A percentile compares a stretch with the other conserved stretches of the same genome.
Conservation (phyloP, 1,140 invertebrate species). For the Triops longicaudatus region DNA sequence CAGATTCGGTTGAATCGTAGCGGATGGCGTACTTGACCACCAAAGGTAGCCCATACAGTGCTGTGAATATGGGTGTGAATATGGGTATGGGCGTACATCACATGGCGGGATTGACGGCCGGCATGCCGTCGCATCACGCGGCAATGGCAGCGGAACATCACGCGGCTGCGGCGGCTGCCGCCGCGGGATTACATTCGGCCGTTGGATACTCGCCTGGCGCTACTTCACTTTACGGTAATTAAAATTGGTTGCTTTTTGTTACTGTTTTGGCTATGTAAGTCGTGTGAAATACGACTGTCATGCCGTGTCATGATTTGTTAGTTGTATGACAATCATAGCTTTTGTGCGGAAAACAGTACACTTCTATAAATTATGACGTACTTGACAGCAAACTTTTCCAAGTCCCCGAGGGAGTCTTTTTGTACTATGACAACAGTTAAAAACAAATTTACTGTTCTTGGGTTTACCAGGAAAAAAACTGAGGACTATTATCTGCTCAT, state of each 20-base stretch:
- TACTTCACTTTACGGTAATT: conserved; percentile 3
- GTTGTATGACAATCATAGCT: not conserved
- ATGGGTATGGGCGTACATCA: conserved; percentile 25
- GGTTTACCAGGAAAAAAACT: not conserved
- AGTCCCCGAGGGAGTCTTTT: not conserved
- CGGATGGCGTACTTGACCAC: conserved; percentile 27
- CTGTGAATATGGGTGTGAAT: conserved; percentile 19
- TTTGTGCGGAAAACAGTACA: not conserved
- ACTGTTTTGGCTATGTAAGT: not conserved
- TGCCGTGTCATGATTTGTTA: not conserved
- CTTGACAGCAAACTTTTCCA: not conserved
- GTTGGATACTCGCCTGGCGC: conserved; percentile 25
- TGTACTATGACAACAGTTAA: not conserved
- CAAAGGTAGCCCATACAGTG: conserved; percentile 27
- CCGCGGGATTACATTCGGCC: conserved; percentile 26
- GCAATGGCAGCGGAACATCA: conserved; percentile 21
- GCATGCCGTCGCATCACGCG: conserved; percentile 24
- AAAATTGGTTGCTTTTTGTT: not conserved
- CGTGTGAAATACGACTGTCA: no score
- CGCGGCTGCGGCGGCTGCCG: conserved; percentile 21
- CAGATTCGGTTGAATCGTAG: not conserved
- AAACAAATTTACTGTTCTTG: not conserved
- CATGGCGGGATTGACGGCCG: conserved; percentile 20
- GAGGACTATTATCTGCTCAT: not conserved
- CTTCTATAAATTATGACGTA: not conserved